Conservation (phyloP, 2,797 vertebrate species). For the Acanthornis magna region DNA sequence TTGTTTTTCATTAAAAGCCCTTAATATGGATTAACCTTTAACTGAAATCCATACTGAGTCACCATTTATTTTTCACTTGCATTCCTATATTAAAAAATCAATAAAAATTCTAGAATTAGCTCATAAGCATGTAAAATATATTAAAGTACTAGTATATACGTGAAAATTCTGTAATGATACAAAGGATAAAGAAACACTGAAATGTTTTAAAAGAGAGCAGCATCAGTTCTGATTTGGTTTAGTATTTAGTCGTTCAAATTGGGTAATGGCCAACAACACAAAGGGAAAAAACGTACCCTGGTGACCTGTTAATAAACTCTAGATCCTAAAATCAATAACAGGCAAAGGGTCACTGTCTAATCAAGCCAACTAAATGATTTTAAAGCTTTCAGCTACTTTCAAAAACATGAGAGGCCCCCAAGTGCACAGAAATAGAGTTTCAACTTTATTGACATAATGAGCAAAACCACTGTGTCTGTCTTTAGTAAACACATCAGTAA, state of each 20-base stretch:
- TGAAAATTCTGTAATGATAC: background rate
- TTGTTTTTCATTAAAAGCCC: background rate
- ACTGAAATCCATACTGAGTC: background rate
- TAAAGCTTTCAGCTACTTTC: slow-evolving; percentile 37
- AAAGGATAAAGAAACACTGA: background rate
- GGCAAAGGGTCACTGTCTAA: slow-evolving; percentile 25
- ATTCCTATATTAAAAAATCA: background rate
- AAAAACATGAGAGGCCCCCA: background rate
- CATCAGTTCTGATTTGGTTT: background rate
- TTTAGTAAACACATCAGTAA: slow-evolving; percentile 7
- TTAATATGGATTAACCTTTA: background rate
- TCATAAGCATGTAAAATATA: background rate
- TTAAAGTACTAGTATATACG: background rate
- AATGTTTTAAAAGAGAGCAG: background rate
- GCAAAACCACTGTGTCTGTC: background rate
- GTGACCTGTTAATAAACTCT: slow-evolving; percentile 30
- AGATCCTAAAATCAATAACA: slow-evolving; percentile 55
- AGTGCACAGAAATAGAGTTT: background rate
- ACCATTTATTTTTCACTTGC: background rate
- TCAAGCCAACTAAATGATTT: slow-evolving; percentile 23
- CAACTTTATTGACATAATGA: background rate
- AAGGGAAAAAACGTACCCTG: background rate
- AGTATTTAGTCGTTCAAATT: background rate
- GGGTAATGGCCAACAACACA: background rate
- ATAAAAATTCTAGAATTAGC: background rate